Percentiles rank a stretch among this genome's conserved stretches.
Conservation (phyloP, 2,888 invertebrate species). For the Brachycybe producta region DNA sequence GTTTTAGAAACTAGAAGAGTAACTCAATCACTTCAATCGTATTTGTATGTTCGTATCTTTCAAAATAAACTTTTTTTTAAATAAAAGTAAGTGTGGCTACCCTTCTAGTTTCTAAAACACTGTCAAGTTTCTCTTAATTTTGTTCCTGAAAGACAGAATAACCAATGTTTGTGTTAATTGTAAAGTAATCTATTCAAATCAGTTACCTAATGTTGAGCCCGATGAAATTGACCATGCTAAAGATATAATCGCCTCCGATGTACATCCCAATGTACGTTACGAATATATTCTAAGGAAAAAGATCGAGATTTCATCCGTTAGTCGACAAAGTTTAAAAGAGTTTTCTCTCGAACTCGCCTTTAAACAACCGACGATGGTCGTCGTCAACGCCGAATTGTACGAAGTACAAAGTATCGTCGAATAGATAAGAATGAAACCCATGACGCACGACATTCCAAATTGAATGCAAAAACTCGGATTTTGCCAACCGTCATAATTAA, state of each 20-base stretch:
- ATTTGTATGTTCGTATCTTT: too few species aligned
- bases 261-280: slow-evolving; percentile 98
- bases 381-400: slow-evolving; percentile 95
- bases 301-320: slow-evolving; percentile 10
- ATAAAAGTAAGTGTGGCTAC: too few species aligned
- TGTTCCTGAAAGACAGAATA: too few species aligned
- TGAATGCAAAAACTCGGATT: slow-evolving; percentile 60
- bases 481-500: slow-evolving; percentile 57
- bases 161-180: too few species aligned
- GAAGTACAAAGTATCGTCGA: slow-evolving; percentile 91
- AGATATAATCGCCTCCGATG: slow-evolving; percentile 94
- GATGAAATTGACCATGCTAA: slow-evolving; percentile 83
- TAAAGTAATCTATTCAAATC: too few species aligned
- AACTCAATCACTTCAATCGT: too few species aligned
- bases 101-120: too few species aligned
- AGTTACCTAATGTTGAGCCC: slow-evolving; percentile 92
- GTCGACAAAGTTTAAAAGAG: not conserved
- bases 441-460: slow-evolving; percentile 79
- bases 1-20: too few species aligned
- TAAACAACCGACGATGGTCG: slow-evolving; percentile 93
- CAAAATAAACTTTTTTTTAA: too few species aligned
- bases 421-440: slow-evolving; percentile 93
- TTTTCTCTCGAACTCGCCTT: slow-evolving; percentile 43
- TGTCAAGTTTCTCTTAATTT: too few species aligned
- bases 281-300: slow-evolving; percentile 57